Evolutionary conservation across 2,888 invertebrate species (phyloP).

Genomic region (Synergus laeviventris): DNA sequence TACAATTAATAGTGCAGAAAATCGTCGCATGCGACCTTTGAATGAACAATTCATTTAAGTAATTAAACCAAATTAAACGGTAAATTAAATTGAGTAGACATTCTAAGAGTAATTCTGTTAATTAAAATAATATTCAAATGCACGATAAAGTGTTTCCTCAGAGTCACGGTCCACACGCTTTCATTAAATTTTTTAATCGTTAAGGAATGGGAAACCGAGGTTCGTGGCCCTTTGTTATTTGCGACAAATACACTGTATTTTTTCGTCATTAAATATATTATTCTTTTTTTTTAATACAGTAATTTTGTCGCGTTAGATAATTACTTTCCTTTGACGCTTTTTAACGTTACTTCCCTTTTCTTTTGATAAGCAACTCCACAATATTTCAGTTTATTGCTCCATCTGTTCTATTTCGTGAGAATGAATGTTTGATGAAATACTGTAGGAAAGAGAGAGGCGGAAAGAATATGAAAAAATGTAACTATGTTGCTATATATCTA

Average conservation of each 20-base stretch:
- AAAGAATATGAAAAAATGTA: conserved; percentile 18
- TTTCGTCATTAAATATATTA: not conserved
- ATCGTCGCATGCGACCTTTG: conserved; percentile 1
- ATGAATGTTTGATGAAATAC: conserved; percentile 20
- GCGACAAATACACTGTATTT: not conserved
- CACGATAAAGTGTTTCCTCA: not conserved
- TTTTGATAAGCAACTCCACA: not conserved
- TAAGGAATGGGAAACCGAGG: not conserved
- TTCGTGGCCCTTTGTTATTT: not conserved
- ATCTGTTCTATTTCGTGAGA: not conserved
- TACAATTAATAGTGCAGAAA: conserved; percentile 14
- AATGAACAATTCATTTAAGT: not conserved
- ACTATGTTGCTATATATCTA: not conserved
- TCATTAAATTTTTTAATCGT: not conserved
- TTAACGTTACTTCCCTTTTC: not conserved
- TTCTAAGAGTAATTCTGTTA: not conserved
- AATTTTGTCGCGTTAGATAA: not conserved
- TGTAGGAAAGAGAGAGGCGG: not conserved
- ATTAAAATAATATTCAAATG: conserved; percentile 8
- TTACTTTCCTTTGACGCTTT: not conserved
- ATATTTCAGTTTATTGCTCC: not conserved
- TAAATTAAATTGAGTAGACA: not conserved
- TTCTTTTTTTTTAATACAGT: not conserved
- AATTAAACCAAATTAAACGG: conserved; percentile 6
- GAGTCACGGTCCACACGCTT: not conserved